Evolutionary conservation across 53 echinoderm and acorn worm species (phyloP), one percentile per base, ranked within the genome.

Genomic region (Stichopus horrens): DNA sequence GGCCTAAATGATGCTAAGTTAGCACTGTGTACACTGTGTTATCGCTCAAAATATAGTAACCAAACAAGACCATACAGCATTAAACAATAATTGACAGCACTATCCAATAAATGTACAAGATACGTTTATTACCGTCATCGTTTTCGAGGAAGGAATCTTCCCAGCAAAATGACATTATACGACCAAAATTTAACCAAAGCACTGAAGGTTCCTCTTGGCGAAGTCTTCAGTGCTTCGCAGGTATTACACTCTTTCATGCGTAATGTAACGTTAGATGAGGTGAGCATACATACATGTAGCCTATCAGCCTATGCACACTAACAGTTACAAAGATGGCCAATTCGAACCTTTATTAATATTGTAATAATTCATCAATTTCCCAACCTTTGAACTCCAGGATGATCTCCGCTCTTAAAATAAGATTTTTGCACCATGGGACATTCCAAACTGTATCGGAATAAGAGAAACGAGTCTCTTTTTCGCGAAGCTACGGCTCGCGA

Each of bases 341-440:
- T 81, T 81, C 81, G 57, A 81, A 57, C 81, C 71, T 81, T 81
- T 81, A 81, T 81, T 81, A 81, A 81, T 81, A 81, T 81, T 81
- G 57, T 86, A 86, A 86, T 86, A 86, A 86, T 86, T 86, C 86
- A 86, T 86, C 60, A 86, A 68, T 67, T 86, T 18, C 52, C 86
- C 18, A 22, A 86, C 86, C 86, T 86, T 86, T 86, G 86, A 65
- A 86, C 86, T 86, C 86, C 81, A 81, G 81, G 81, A 81, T 81
- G 81, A 81, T 81, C 81, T 81, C 58, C 81, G 57, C 56, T 57
- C 81, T 81, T 58, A 81, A 22, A 81, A 57, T 58, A 81, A 81
- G 55, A 81, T 56, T 81, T 58, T 58, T 55, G 58, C 81, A 81
- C 81, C 81, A 81, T 81, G n/a, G 53, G 81, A 81, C 55, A 57